Conservation (phyloP, 2,113 vertebrate genomes). For the Chionomys nivalis region DNA sequence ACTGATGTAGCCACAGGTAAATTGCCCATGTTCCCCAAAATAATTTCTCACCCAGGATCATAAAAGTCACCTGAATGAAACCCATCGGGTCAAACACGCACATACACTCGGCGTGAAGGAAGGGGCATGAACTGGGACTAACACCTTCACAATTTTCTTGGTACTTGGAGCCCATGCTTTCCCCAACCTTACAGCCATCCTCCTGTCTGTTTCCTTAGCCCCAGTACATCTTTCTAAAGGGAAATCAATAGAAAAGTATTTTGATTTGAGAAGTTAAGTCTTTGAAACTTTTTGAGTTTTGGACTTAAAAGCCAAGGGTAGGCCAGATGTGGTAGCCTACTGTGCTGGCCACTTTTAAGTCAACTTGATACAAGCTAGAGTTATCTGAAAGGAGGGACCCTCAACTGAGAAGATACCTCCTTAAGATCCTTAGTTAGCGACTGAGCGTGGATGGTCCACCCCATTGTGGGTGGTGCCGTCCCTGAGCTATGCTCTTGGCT, state of each 20-base stretch:
- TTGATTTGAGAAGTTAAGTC: not conserved
- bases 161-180: not conserved
- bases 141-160: not conserved
- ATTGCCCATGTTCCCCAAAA: not conserved
- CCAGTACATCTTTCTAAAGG: not conserved
- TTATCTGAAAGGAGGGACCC: not conserved
- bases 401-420: not conserved
- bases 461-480: not conserved
- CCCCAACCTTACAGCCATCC: not conserved
- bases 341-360: not conserved
- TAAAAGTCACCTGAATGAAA: not conserved
- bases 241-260: not conserved
- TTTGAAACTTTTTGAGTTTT: not conserved
- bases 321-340: not conserved
- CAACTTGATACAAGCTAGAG: not conserved
- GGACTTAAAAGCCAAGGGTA: not conserved
- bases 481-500: not conserved
- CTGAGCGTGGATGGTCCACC: rapidly evolving
- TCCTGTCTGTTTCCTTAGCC: not conserved
- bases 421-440: not conserved
- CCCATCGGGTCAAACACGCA: not conserved
- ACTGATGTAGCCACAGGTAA: not conserved
- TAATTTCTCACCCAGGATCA: not conserved
- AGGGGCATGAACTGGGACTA: not conserved
- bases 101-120: not conserved